These are phyloP conservation scores for Hemicordylus capensis DNA, from an alignment of 2,113 vertebrate genomes.

Conservation along the genomic window DNA sequence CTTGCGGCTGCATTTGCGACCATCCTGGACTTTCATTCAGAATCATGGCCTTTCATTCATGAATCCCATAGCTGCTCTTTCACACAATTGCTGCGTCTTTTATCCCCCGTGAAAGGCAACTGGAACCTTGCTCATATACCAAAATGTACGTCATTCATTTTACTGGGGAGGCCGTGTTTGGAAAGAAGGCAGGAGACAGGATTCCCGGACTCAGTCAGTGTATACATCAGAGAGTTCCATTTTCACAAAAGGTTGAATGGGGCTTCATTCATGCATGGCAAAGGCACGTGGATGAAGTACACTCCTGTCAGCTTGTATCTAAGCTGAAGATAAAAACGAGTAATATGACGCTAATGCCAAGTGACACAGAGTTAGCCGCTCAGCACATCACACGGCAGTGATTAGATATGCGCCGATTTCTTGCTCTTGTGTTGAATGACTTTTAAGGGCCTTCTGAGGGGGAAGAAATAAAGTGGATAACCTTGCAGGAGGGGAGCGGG, in stretches of 20 bases:
- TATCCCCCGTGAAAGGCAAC: neutral
- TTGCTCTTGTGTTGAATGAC: neutral
- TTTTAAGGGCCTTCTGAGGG: neutral
- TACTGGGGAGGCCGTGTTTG: neutral
- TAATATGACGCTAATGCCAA: neutral
- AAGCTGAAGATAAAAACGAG: neutral
- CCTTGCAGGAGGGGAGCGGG: neutral
- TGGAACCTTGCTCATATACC: neutral
- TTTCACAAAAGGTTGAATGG: neutral
- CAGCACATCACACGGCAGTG: neutral
- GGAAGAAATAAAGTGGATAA: neutral
- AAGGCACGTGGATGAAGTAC: neutral
- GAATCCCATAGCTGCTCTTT: neutral
- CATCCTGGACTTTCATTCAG: neutral
- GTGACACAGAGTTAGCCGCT: neutral
- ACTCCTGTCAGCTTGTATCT: neutral
- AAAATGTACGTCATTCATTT: neutral
- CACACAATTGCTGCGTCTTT: neutral
- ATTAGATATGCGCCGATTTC: accelerated
- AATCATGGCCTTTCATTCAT: neutral
- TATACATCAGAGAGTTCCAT: accelerated
- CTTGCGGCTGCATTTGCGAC: neutral
- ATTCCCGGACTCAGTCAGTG: neutral
- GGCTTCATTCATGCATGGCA: neutral
- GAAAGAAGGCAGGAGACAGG: neutral